Base-by-base conservation (phyloP, 1,140 invertebrate species). In the Platorchestia sp. region DNA sequence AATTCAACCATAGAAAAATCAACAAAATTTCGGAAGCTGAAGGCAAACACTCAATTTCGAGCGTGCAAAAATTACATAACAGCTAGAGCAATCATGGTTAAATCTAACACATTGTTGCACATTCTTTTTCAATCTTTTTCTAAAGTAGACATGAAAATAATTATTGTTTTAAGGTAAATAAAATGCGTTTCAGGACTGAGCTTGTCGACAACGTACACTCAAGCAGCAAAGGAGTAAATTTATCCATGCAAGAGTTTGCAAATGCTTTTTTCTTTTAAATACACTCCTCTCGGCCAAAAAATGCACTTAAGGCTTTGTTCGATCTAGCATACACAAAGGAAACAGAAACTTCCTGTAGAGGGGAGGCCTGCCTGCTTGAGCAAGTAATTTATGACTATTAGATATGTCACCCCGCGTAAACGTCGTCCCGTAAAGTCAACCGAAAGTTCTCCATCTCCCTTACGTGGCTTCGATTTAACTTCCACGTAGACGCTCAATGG, bases 331-430 rank as follows among this genome's bases (percentile, higher is more conserved):
- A 75, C 59, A 75, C 59, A 22, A 36, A 75, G 59, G 59, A 36
- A 75, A 75, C 59, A 75, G 59, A 75, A 75, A 75, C 59, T 75
- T 75, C 59, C 59, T 75, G 59, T 27, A 3, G 59, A 75, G 59
- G 59, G 59, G 47, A 42, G 36, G 87, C 5, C 36, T n/a, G 91
- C 36, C 91, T 45, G 91, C 91, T 93, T 93, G 91, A 93, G 45
- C 43, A 47, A 45, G 91, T 93, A 45, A 93, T 93, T 93, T 93
- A 93, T 93, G 91, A 44, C 91, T 93, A 93, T 93, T 93, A 47
- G 91, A 93, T 93, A 93, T 45, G 91, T 93, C 91, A 44, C 10
- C 41, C 45, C 91, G 45, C 44, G 91, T 93, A 93, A 45, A 93
- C 91, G 91, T 47, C 45, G 6, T 44, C 91, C 91, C 7, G 43